Conservation (phyloP, 2,797 vertebrate genomes). For the Microcaecilia unicolor region DNA sequence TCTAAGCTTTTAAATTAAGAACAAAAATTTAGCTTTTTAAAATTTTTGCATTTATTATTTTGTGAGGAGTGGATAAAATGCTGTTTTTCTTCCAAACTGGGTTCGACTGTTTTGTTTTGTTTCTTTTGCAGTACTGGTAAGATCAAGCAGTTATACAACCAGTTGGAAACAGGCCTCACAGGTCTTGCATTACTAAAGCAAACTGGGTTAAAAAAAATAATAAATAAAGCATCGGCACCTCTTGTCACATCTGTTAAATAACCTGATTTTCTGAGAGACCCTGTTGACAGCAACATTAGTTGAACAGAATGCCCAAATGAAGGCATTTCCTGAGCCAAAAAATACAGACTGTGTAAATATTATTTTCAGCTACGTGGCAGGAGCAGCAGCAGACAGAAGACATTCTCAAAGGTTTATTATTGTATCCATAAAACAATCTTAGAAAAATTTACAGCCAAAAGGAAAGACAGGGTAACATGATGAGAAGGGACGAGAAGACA, state of each 20-base stretch:
- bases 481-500: constrained; percentile 14
- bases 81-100: no score
- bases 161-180: constrained; percentile 32
- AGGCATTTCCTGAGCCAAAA: constrained; percentile 64
- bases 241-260: constrained; percentile 32
- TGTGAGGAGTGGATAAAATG: no score
- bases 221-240: not conserved
- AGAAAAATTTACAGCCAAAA: constrained; percentile 39
- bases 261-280: constrained; percentile 40
- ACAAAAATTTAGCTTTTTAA: no score
- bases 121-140: constrained; percentile 21
- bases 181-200: constrained; percentile 32
- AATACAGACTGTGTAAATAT: constrained; percentile 50
- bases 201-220: constrained; percentile 38
- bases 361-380: no score
- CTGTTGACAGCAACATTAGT: constrained; percentile 47
- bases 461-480: constrained; percentile 19
- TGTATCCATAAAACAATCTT: constrained; percentile 44
- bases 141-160: constrained; percentile 7
- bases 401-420: constrained; percentile 36
- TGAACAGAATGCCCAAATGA: constrained; percentile 40
- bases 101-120: no score
- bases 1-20: constrained; percentile 11
- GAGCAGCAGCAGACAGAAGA: no score
- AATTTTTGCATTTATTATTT: no score